Evolutionary conservation across 2,113 vertebrate species (phyloP).

Genomic region (Ranitomeya imitator): DNA sequence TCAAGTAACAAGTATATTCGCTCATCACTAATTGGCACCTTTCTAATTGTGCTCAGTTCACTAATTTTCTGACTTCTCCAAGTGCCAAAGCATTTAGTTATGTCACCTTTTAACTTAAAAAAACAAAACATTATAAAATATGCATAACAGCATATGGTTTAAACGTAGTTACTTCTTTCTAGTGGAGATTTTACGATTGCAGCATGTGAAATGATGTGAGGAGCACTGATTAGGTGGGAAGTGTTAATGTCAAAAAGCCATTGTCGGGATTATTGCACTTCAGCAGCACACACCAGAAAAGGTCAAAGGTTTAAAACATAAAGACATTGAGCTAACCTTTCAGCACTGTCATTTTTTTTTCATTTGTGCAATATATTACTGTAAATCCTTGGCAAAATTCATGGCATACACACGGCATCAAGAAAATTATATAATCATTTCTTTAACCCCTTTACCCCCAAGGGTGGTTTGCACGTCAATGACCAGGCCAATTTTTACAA

Average conservation of each 20-base stretch:
- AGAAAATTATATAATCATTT: not conserved
- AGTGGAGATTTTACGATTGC: not conserved
- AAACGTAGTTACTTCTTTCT: not conserved
- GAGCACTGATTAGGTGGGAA: slow-evolving; percentile 13
- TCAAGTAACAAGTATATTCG: too few species aligned
- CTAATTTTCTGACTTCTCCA: not conserved
- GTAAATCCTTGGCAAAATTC: not conserved
- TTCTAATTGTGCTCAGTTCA: not conserved
- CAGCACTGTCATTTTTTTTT: not conserved
- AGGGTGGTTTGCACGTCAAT: too few species aligned
- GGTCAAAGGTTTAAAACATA: slow-evolving; percentile 48
- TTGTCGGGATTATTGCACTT: slow-evolving; percentile 15
- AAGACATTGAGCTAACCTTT: slow-evolving; percentile 36
- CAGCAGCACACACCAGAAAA: slow-evolving; percentile 19
- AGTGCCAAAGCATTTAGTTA: not conserved
- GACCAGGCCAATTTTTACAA: too few species aligned
- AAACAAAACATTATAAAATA: not conserved
- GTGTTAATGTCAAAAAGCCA: slow-evolving; percentile 31
- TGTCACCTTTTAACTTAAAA: not conserved
- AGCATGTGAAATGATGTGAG: slow-evolving; percentile 23
- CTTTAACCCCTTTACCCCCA: too few species aligned
- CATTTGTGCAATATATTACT: not conserved
- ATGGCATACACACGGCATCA: not conserved
- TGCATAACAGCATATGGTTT: not conserved
- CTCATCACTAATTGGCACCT: not conserved